Evolutionary conservation across 2,888 invertebrate species (phyloP).

Genomic region (Stomorhina lunata): DNA sequence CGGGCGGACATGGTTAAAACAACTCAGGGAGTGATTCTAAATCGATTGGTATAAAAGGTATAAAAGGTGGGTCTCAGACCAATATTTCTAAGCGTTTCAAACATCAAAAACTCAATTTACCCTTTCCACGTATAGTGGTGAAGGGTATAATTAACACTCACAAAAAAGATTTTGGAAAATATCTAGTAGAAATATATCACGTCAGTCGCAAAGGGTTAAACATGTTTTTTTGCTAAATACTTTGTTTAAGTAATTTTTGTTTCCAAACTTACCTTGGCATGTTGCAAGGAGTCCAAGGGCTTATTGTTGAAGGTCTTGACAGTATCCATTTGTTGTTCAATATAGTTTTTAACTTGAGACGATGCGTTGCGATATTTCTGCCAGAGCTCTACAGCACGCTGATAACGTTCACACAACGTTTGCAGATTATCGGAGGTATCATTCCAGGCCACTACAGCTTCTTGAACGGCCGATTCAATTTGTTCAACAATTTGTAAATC

Average conservation of each 20-base stretch:
- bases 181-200: background rate
- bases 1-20: too few species aligned
- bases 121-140: too few species aligned
- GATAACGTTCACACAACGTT: constrained; percentile 88
- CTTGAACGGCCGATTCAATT: constrained; percentile 88
- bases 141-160: too few species aligned
- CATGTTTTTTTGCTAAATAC: too few species aligned
- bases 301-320: constrained; percentile 85
- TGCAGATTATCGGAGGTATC: constrained; percentile 89
- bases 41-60: too few species aligned
- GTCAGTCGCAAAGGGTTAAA: background rate
- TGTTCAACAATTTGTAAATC: constrained; percentile 86
- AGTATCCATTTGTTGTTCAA: constrained; percentile 87
- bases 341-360: constrained; percentile 87
- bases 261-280: constrained; percentile 84
- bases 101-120: background rate
- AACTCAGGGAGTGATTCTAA: too few species aligned
- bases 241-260: too few species aligned
- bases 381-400: constrained; percentile 91
- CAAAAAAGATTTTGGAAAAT: too few species aligned
- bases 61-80: too few species aligned
- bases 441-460: constrained; percentile 89
- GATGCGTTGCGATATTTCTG: constrained; percentile 89
- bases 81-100: background rate
- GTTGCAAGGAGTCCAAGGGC: constrained; percentile 85